phyloP scores from a whole-genome alignment of 2,797 vertebrate genomes.

The Onychomys torridus region DNA sequence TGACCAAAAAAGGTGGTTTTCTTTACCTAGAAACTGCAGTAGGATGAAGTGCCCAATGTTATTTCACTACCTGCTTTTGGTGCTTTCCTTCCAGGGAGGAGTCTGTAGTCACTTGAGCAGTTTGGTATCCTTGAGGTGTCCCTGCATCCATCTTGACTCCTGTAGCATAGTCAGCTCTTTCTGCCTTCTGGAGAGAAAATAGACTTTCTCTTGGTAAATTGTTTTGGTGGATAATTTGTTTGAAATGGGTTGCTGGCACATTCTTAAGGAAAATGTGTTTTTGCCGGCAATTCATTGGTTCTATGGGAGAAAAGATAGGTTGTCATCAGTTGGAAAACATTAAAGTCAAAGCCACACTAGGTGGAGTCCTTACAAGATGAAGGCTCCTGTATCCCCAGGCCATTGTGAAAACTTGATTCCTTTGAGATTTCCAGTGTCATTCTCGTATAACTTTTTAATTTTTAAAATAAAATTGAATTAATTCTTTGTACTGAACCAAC shows the following conservation, averaged over 20 bases:
- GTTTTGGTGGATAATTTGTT: conserved; percentile 3
- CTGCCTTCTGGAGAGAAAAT: background rate
- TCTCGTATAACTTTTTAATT: conserved; percentile 56
- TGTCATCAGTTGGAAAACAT: no score
- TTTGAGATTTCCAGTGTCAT: conserved; percentile 52
- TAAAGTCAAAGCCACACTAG: background rate
- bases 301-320: background rate
- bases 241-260: background rate
- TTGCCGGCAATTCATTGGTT: background rate
- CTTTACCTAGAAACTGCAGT: background rate
- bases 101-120: background rate
- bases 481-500: conserved; percentile 39
- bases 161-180: background rate
- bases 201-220: background rate
- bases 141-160: background rate
- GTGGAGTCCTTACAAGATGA: background rate
- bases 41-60: background rate
- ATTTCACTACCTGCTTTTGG: background rate
- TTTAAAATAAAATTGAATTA: conserved; percentile 42
- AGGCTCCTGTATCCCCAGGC: background rate
- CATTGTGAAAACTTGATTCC: background rate
- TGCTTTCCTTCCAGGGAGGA: conserved; percentile 5
- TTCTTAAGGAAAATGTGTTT: conserved; percentile 20
- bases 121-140: background rate
- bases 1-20: background rate